Conservation (phyloP, 2,888 invertebrate species). For the Spisula subtruncata region DNA sequence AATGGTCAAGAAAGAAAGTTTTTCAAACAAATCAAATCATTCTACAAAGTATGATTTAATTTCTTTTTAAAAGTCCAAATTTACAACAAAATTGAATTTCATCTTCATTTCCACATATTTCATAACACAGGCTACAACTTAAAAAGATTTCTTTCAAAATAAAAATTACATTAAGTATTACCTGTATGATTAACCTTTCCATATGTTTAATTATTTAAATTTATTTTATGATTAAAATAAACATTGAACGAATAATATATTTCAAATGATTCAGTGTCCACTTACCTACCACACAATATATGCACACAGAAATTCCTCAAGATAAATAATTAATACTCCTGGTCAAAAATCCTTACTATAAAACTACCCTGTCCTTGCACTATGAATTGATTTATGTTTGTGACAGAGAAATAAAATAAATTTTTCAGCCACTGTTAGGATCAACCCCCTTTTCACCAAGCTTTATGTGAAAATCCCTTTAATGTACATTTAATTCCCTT, state of each 20-base stretch:
- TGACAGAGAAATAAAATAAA: slow-evolving; percentile 23
- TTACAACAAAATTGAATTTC: not conserved
- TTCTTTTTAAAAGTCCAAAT: not conserved
- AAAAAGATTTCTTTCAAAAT: not conserved
- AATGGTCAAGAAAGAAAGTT: no score
- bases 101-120: not conserved
- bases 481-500: slow-evolving; percentile 28
- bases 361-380: not conserved
- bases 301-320: not conserved
- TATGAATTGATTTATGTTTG: not conserved
- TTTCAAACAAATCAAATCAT: no score
- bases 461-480: slow-evolving; percentile 31
- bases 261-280: not conserved
- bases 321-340: not conserved
- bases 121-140: not conserved
- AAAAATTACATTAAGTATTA: no score
- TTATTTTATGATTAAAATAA: no score
- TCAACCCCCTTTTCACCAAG: slow-evolving; percentile 35
- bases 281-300: not conserved
- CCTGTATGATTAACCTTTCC: no score
- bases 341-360: not conserved
- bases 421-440: slow-evolving; percentile 3
- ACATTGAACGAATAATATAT: not conserved
- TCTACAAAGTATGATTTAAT: no score
- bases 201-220: no score